Conservation (phyloP, 2,888 invertebrate genomes). For the Portevinia maculata region DNA sequence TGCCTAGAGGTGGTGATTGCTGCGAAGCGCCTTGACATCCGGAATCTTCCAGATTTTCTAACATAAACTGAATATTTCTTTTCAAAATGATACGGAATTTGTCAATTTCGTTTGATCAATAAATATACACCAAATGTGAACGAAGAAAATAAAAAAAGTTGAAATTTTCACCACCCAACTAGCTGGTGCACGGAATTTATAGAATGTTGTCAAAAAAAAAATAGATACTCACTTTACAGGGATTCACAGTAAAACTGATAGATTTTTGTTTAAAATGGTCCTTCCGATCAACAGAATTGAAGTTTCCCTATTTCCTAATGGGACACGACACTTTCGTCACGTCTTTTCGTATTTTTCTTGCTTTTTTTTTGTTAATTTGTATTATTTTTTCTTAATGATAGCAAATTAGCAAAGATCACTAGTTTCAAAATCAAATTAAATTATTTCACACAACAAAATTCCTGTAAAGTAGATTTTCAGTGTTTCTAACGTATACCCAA, state of each 20-base stretch:
- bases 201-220: slow-evolving; percentile 1
- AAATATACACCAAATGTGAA: neutral
- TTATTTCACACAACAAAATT: slow-evolving; percentile 23
- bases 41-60: slow-evolving; percentile 31
- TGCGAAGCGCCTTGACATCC: slow-evolving; percentile 11
- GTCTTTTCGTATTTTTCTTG: slow-evolving; percentile 25
- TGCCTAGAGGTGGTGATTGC: slow-evolving; percentile 5
- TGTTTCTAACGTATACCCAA: slow-evolving; percentile 15
- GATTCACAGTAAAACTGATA: neutral
- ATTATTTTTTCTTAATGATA: slow-evolving; percentile 19
- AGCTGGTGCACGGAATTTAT: neutral
- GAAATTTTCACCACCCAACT: neutral
- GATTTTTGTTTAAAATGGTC: neutral
- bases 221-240: slow-evolving; percentile 12
- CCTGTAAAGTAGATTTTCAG: slow-evolving; percentile 26
- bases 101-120: slow-evolving; percentile 19
- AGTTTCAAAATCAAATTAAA: slow-evolving; percentile 1
- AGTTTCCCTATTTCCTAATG: slow-evolving; percentile 5
- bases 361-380: neutral
- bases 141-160: slow-evolving; percentile 2
- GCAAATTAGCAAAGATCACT: slow-evolving; percentile 39
- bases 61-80: neutral
- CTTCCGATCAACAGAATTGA: slow-evolving; percentile 8
- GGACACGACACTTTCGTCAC: slow-evolving; percentile 41
- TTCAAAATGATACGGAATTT: neutral